Conservation (phyloP, 2,888 invertebrate genomes). For the Lottia gigantea region DNA sequence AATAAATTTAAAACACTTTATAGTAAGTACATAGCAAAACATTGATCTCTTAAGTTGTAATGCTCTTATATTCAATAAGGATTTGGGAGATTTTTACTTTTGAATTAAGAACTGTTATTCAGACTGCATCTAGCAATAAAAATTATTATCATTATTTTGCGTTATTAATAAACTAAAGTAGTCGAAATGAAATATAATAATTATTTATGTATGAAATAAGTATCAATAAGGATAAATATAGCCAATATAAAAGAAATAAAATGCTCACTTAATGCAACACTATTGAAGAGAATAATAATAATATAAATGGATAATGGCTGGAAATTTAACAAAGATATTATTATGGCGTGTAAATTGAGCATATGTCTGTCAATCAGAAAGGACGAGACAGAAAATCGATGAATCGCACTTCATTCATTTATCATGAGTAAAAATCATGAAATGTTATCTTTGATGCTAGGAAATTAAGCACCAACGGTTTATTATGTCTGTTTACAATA, state of each 20-base stretch:
- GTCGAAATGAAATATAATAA: too few species aligned
- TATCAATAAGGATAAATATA: not conserved
- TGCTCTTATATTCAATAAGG: too few species aligned
- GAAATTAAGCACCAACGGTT: not conserved
- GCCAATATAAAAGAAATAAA: not conserved
- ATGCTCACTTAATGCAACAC: not conserved
- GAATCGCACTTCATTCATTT: not conserved
- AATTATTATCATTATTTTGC: too few species aligned
- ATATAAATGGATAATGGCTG: conserved; percentile 8
- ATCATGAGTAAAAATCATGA: not conserved
- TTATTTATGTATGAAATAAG: not conserved
- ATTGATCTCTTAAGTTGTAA: too few species aligned
- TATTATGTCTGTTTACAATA: too few species aligned
- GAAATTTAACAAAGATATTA: conserved; percentile 7
- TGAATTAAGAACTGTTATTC: too few species aligned
- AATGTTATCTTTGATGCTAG: conserved; percentile 1
- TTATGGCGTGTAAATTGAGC: conserved; percentile 11
- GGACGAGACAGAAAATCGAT: conserved; percentile 2
- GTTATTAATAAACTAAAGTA: too few species aligned
- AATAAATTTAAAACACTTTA: too few species aligned
- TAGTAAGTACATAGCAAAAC: too few species aligned
- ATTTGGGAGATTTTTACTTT: too few species aligned
- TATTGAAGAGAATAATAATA: conserved; percentile 6
- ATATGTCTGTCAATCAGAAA: conserved; percentile 5
- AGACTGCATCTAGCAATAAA: too few species aligned